Evolutionary conservation across 1,140 invertebrate species (phyloP), one percentile per base, ranked within the genome.

Genomic region (Hyposmocoma kahamanoa): DNA sequence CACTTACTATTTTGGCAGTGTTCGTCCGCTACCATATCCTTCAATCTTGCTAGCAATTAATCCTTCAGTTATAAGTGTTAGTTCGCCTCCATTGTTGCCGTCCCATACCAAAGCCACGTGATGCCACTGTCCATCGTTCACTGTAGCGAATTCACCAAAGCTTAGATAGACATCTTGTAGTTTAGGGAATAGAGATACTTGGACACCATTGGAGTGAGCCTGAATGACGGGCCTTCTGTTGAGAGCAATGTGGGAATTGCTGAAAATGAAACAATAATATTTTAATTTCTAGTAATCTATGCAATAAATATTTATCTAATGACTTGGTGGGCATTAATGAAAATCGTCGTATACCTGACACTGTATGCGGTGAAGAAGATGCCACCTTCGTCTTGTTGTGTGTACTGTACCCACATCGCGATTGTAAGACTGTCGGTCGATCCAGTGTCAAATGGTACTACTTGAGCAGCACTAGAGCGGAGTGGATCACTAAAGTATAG

Each of bases 91-190:
- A 38, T 91, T 92, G 26, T 90, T 89, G n/a, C 94, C 94, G 58
- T 96, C 92, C 97, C 97, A 98, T 11, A 97, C 94, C 18, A 98
- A 88, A 13, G 96, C 96, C 13, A 98, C 90, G 73, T 98, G 96
- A 88, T 98, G 97, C 97, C 97, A 98, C 73, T 97, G 95, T 8
- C 96, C 96, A 69, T 98, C 97, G 63, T 97, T 98, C 17, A 98
- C 93, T 0, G 95, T 96, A 2, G 97, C 95, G 59, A 94, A 97
- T 73, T 97, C 95, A 43, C 92, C 90, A 82, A 96, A 98, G 63
- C 94, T 94, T 15, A 96, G 84, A 84, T 95, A 97, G n/a, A 96
- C 93, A 70, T 96, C 95, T 80, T 96, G 94, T 1, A 94, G 76
- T 62, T 96, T 94, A 21, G 92, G 90, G 87, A 98, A 97, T 1